Base-by-base conservation (phyloP, 2,797 vertebrate genomes). In the Rallus crepitans region DNA sequence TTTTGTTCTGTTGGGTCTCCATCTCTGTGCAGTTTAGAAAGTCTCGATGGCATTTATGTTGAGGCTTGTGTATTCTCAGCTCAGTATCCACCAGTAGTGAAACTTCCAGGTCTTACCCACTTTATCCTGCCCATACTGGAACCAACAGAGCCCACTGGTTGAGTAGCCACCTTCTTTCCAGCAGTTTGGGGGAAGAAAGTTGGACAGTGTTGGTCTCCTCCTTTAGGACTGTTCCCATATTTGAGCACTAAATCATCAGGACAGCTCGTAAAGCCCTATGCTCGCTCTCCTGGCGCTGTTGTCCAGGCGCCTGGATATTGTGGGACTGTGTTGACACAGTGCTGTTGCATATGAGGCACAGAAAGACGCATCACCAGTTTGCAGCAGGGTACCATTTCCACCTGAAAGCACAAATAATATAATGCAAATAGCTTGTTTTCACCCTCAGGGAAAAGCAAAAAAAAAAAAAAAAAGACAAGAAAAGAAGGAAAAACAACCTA, bases 251-350 rank as follows among this genome's bases (percentile, higher is more conserved):
- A 13, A 31, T 55, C 55, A 20, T 28, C 39, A 18, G 65, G 55
- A 59, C 37, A 69, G 33, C 12, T 63, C 28, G 11, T 19, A 28
- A 59, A 88, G 59, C 42, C 15, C 37, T 33, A 1, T 1, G 0
- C 55, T 90, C 15, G 0, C 55, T 90, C 15, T 89, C 19, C 45
- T 4, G 1, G 42, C 7, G 0, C 33, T n/a, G 64, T 47, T 80
- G 53, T 16, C 53, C 42, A 47, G 71, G 33, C 0, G 0, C 17
- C 2, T 15, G 45, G 17, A 0, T n/a, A n/a, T 50, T 59, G 35
- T 19, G 40, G 66, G 77, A 4, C 37, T 53, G 20, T n/a, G 82
- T 16, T 72, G 47, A 2, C 50, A 20, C 7, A 1, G 21, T 25
- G 30, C 45, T 82, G 15, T 56, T 61, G 42, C 20, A 1, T 21